Evolutionary conservation across 2,888 invertebrate species (phyloP), one percentile per base, ranked within the genome.

Genomic region (Apotomis capreana): DNA sequence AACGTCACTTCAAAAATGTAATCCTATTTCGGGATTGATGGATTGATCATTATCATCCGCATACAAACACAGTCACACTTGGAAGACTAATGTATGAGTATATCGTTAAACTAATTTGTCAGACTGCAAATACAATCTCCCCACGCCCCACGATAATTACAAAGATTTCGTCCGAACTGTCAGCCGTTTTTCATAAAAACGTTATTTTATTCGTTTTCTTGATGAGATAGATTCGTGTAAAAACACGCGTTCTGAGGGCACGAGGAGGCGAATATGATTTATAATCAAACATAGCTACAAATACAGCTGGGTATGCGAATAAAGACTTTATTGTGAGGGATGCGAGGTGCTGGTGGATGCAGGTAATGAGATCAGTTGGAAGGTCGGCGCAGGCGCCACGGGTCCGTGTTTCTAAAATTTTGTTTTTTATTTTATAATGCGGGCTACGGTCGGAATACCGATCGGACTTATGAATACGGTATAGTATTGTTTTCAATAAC

Each of bases 181-280:
- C 84, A 83, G 80, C 80, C 83, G 84, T 87, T 84, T 86, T 80
- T 87, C 83, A 84, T 81, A 79, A 76, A 78, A 78, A 81, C 79
- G 77, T 80, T 80, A 80, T 85, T 87, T 88, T 87, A 89, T 87
- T 83, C 84, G 83, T 86, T 88, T 88, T 84, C 84, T 85, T 84
- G 82, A 85, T 85, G 84, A 81, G 76, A 76, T 87, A 84, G 84
- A 84, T 87, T 87, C 81, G 89, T 91, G 89, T 90, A 89, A 89
- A 90, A 90, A 90, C 89, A 89, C 83, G 81, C 85, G 87, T 90
- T 88, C 87, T 80, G 84, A 81, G 85, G 85, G 83, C 83, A 83
- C 83, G 80, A 83, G 82, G 84, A 83, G 83, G 86, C 86, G 85
- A 87, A 89, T 89, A 91, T 92, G 92, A 92, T 92, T 91, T 91